phyloP scores from a whole-genome alignment of 1,140 invertebrate species.

The Trypoxylus dichotomus region DNA sequence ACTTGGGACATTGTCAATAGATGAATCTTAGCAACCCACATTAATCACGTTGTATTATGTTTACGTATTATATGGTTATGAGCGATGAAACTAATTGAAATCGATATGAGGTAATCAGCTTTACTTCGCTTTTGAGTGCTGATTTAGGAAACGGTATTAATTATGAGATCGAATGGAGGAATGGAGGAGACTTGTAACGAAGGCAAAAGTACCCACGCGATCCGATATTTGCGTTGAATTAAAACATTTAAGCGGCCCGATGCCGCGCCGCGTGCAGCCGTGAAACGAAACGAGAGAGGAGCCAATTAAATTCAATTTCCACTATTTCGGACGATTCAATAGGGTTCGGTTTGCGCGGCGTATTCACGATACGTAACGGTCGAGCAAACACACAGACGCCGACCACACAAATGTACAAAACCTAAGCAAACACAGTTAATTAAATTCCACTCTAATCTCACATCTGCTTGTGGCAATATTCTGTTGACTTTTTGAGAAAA shows the following conservation, averaged over 20 bases:
- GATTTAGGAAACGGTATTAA: neutral
- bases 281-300: neutral
- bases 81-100: no score
- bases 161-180: neutral
- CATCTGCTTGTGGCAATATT: conserved; percentile 33
- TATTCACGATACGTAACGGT: conserved; percentile 42
- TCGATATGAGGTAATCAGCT: no score
- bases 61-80: no score
- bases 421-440: conserved; percentile 40
- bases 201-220: neutral
- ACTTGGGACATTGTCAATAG: no score
- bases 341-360: conserved; percentile 36
- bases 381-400: conserved; percentile 34
- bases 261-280: neutral
- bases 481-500: conserved; percentile 23
- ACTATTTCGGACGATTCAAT: conserved; percentile 36
- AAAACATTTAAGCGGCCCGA: neutral
- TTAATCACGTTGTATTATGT: no score
- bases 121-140: neutral
- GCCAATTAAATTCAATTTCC: conserved; percentile 38
- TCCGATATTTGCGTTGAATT: neutral
- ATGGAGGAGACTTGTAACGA: neutral
- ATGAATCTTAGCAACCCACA: no score
- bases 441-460: conserved; percentile 40
- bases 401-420: conserved; percentile 40